Conservation (phyloP, 2,113 vertebrate genomes). For the Nyctereutes procyonoides region DNA sequence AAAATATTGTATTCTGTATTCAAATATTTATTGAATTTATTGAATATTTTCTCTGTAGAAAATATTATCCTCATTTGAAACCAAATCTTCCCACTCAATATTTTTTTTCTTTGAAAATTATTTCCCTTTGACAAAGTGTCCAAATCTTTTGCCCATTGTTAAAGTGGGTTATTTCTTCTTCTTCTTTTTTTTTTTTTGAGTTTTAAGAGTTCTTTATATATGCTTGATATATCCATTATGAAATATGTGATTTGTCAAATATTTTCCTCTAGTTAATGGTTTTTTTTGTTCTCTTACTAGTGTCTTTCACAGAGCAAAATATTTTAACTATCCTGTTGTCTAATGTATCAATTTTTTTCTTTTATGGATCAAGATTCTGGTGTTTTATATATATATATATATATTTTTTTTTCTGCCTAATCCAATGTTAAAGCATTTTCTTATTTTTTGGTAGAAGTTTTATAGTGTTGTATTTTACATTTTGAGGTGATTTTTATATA, state of each 20-base stretch:
- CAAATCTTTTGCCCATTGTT: neutral
- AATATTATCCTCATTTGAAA: constrained; percentile 2
- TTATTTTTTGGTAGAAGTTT: neutral
- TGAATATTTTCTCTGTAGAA: neutral
- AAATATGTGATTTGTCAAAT: neutral
- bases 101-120: neutral
- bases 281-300: neutral
- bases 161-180: neutral
- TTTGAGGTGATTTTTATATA: neutral
- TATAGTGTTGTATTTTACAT: constrained; percentile 11
- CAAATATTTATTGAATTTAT: neutral
- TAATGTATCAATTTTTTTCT: neutral
- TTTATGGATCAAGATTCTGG: neutral
- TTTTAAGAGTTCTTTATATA: neutral
- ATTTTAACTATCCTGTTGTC: neutral
- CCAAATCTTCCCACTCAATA: neutral
- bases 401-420: neutral
- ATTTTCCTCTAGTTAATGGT: neutral
- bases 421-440: neutral
- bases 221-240: neutral
- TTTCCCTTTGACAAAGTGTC: constrained; percentile 3
- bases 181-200: neutral
- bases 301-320: neutral
- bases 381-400: neutral
- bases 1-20: neutral